Base-by-base conservation (phyloP, 2,888 invertebrate species). In the Psococerastis gibbosa region DNA sequence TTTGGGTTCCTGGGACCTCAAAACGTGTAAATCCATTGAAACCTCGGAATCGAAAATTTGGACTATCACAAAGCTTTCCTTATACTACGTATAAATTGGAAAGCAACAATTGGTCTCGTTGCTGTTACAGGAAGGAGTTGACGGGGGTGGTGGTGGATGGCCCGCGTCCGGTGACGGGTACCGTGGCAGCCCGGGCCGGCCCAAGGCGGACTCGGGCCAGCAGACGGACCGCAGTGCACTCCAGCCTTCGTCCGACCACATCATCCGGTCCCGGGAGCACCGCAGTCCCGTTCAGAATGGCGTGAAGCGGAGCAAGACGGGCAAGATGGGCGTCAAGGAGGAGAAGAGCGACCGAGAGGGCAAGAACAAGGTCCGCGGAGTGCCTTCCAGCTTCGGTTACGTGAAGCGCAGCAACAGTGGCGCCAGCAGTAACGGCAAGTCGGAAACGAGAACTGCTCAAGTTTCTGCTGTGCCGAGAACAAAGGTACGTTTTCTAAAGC, bases 381-480 rank as follows among this genome's bases (percentile, higher is more conserved):
- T 80, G 11, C 83, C 84, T 6, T 82, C 83, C 53, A 83, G 76
- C 60, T 85, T 85, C 55, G 84, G 84, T 43, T 85, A 85, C 59
- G 78, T 83, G 35, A 85, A 85, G 57, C 70, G 83, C 53, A 66
- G 68, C 51, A 47, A 49, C 6, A 66, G 66, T 34, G 71, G 27
- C 27, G 27, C 27, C 75, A 68, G 66, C 51, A 67, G 66, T 4
- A 50, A 56, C 50, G 44, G 51, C 50, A 49, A 53, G 51, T 49
- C 51, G 11, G 58, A 63, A n/a, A 54, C 71, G 46, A 68, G 69
- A 56, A 83, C 84, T 6, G 83, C 83, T 34, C 81, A 84, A 64
- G 83, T 84, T 23, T 81, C 84, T 43, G 83, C 83, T 2, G 84
- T 85, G 33, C 84, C 84, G 6, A 69, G 84, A 54, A 81, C 83